These are phyloP conservation scores for Streptopelia turtur DNA, from an alignment of 2,797 vertebrate genomes.

Conservation along the genomic window DNA sequence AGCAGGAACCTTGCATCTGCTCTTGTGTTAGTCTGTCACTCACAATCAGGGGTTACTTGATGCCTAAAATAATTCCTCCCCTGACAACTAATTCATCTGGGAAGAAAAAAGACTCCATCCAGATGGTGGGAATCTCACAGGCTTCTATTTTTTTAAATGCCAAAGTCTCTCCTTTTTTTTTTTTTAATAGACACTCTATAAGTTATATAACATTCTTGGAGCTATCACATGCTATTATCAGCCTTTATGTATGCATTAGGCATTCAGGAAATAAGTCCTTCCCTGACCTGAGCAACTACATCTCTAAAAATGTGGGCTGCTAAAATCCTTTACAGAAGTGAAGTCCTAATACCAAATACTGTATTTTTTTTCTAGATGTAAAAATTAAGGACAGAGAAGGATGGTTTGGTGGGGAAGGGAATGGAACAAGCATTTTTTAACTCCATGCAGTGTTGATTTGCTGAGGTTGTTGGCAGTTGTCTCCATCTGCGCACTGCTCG, in stretches of 20 bases:
- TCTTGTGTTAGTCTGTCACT: conserved; percentile 68
- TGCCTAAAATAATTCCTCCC: conserved; percentile 63
- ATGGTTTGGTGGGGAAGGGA: not conserved
- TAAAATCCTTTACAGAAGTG: not conserved
- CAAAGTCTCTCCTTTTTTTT: not conserved
- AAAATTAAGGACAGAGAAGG: not conserved
- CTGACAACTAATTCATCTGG: conserved; percentile 72
- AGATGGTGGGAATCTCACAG: conserved; percentile 68
- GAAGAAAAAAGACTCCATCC: conserved; percentile 70
- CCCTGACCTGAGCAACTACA: not conserved
- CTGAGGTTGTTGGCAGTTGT: not conserved
- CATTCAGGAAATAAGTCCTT: conserved; percentile 40
- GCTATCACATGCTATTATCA: not conserved
- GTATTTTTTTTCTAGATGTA: not conserved
- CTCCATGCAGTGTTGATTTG: not conserved
- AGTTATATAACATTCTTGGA: conserved; percentile 63
- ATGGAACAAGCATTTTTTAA: not conserved
- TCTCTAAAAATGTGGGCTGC: not conserved
- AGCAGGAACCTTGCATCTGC: conserved; percentile 66
- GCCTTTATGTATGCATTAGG: not conserved
- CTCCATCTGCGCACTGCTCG: not conserved
- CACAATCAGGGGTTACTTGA: conserved; percentile 49
- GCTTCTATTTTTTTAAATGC: not conserved
- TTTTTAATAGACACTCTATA: conserved; percentile 4
- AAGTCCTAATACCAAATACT: not conserved